Evolutionary conservation across 2,888 invertebrate genomes (phyloP).

Genomic region (Cremastinae sp.): DNA sequence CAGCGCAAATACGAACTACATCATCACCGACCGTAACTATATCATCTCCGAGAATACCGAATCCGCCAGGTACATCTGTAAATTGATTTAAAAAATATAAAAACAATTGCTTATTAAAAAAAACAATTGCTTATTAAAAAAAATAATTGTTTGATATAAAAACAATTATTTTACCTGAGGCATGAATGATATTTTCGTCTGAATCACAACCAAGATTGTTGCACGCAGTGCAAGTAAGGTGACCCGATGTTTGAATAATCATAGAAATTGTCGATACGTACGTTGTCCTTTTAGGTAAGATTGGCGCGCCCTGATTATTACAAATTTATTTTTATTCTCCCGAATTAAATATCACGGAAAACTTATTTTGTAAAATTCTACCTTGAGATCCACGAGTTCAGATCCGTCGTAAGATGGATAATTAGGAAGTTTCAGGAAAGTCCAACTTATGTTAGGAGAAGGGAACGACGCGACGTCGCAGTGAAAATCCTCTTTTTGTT

Average conservation of each 20-base stretch:
- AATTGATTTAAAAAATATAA: background rate
- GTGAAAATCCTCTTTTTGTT: slow-evolving; percentile 78
- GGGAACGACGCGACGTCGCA: slow-evolving; percentile 84
- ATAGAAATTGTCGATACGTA: slow-evolving; percentile 61
- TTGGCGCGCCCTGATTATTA: slow-evolving; percentile 27
- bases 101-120: background rate
- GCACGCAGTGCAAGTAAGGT: slow-evolving; percentile 76
- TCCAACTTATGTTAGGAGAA: slow-evolving; percentile 83
- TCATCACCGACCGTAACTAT: slow-evolving; percentile 82
- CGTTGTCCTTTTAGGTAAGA: slow-evolving; percentile 3
- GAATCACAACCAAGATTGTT: slow-evolving; percentile 74
- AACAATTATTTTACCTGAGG: slow-evolving; percentile 74
- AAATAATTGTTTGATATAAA: background rate
- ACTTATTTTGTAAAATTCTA: slow-evolving; percentile 1
- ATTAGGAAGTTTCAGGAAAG: slow-evolving; percentile 80
- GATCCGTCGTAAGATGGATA: slow-evolving; percentile 70
- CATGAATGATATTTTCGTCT: slow-evolving; percentile 70
- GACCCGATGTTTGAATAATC: slow-evolving; percentile 71
- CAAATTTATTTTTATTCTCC: slow-evolving; percentile 41
- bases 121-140: background rate
- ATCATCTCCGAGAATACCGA: slow-evolving; percentile 76
- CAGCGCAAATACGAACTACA: slow-evolving; percentile 83
- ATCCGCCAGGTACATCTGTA: slow-evolving; percentile 81
- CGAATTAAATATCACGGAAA: background rate
- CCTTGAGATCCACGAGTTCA: slow-evolving; percentile 26